Conservation (phyloP, 2,888 invertebrate species). For the Myopa testacea region DNA sequence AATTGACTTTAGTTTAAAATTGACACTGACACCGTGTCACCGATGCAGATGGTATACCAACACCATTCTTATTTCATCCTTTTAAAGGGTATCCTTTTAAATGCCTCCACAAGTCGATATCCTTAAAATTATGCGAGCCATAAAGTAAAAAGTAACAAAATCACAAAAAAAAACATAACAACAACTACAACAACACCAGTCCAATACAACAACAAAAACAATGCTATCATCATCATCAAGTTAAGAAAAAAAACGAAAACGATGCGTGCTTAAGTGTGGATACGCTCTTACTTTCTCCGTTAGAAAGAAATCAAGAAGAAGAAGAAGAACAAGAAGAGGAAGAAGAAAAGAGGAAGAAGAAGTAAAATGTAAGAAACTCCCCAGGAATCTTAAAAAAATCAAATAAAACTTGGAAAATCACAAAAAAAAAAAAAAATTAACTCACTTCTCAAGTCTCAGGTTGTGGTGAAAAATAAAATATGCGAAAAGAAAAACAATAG, state of each 20-base stretch:
- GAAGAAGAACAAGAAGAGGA: neutral
- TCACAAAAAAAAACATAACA: neutral
- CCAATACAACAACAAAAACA: neutral
- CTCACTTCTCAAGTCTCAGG: too few relatives aligned
- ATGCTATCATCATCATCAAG: too few relatives aligned
- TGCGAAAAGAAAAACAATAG: too few relatives aligned
- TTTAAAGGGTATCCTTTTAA: neutral
- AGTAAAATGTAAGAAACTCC: too few relatives aligned
- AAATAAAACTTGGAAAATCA: too few relatives aligned
- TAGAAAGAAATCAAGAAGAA: neutral
- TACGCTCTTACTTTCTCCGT: conserved; percentile 41
- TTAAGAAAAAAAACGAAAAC: conserved; percentile 38
- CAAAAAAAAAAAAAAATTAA: too few relatives aligned
- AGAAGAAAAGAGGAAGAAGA: neutral
- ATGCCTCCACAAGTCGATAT: conserved; percentile 12
- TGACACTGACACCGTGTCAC: too few relatives aligned
- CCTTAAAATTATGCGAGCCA: neutral
- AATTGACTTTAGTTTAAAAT: too few relatives aligned
- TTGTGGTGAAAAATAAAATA: too few relatives aligned
- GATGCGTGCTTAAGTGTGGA: conserved; percentile 66
- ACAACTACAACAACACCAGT: neutral
- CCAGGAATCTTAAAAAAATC: too few relatives aligned
- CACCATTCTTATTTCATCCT: neutral
- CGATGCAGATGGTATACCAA: too few relatives aligned
- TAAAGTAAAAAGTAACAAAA: neutral